Percentiles rank a stretch among this genome's conserved stretches.
Conservation (phyloP, 2,888 invertebrate species). For the Branchellion lobata region DNA sequence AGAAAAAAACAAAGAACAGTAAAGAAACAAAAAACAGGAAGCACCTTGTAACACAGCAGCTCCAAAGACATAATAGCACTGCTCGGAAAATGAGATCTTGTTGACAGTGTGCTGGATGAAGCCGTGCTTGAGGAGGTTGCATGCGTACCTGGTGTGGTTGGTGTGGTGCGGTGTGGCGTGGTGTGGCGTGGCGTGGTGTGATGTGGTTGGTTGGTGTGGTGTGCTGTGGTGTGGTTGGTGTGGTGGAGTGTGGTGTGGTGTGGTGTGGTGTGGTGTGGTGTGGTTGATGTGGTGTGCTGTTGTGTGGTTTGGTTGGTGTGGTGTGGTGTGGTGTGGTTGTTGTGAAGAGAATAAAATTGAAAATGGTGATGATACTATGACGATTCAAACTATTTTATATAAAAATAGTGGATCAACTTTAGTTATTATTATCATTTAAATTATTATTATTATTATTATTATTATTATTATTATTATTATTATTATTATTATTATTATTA, state of each 20-base stretch:
- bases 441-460: no score
- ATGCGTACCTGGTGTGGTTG: conserved; percentile 72
- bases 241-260: background rate
- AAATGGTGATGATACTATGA: no score
- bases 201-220: background rate
- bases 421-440: no score
- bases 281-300: background rate
- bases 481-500: no score
- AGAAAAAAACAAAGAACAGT: background rate
- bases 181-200: background rate
- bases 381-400: no score
- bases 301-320: background rate
- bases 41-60: conserved; percentile 26
- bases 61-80: conserved; percentile 97
- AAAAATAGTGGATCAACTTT: no score
- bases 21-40: no score
- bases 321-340: no score
- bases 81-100: conserved; percentile 96
- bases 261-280: conserved; percentile 12
- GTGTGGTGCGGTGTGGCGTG: background rate
- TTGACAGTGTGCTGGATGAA: conserved; percentile 97
- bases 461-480: no score
- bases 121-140: conserved; percentile 84
- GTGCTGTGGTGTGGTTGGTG: background rate
- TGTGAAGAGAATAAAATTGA: no score